Conservation (phyloP, 1,140 invertebrate genomes). For the Pissodes strobi region DNA sequence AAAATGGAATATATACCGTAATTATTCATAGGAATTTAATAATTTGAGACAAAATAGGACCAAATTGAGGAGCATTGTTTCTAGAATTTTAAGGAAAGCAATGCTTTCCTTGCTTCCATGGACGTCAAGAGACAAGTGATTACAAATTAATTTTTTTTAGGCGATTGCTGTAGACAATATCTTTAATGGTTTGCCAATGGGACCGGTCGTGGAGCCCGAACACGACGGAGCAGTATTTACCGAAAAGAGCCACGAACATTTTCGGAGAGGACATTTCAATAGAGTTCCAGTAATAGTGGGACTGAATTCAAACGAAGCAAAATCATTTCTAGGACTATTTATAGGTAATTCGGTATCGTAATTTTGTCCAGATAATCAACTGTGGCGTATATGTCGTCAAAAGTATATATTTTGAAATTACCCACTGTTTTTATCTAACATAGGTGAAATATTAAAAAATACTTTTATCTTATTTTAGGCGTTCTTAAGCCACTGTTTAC, state of each 20-base stretch:
- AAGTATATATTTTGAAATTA: background rate
- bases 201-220: slow-evolving; percentile 45
- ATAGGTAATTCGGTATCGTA: slow-evolving; percentile 29
- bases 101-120: too few relatives aligned
- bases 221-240: slow-evolving; percentile 45
- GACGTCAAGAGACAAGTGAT: too few relatives aligned
- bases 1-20: too few relatives aligned
- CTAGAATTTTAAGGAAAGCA: too few relatives aligned
- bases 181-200: slow-evolving; percentile 45
- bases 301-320: slow-evolving; percentile 46
- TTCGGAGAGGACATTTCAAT: slow-evolving; percentile 42
- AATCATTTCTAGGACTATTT: slow-evolving; percentile 29
- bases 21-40: too few relatives aligned
- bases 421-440: background rate
- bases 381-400: background rate
- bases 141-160: slow-evolving; percentile 19
- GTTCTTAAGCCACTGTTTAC: slow-evolving; percentile 23
- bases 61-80: too few relatives aligned
- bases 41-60: too few relatives aligned
- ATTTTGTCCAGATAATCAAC: background rate
- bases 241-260: slow-evolving; percentile 42
- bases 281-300: slow-evolving; percentile 48
- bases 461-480: slow-evolving; percentile 14
- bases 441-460: background rate
- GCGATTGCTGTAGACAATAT: slow-evolving; percentile 36